phyloP scores from a whole-genome alignment of 2,888 invertebrate species.

The Andricus curvator region DNA sequence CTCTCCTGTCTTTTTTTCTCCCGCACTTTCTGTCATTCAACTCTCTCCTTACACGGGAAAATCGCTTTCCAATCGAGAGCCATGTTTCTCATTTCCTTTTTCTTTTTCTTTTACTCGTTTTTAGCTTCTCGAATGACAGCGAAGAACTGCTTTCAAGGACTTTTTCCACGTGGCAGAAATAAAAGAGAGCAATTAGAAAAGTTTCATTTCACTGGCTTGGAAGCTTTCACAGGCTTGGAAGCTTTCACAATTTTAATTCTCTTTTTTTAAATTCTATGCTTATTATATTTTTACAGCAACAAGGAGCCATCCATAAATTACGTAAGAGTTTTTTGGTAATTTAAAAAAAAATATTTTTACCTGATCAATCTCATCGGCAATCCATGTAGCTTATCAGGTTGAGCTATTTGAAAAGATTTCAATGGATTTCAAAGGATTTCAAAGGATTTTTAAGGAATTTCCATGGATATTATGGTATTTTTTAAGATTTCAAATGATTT shows the following conservation, averaged over 20 bases:
- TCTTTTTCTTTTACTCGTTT: constrained; percentile 23
- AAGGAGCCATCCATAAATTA: too few species aligned
- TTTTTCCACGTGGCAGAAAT: constrained; percentile 11
- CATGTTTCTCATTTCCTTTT: not conserved
- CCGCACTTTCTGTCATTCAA: not conserved
- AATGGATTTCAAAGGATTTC: too few species aligned
- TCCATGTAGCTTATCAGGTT: too few species aligned
- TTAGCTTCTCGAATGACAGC: constrained; percentile 30
- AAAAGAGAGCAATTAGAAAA: constrained; percentile 32
- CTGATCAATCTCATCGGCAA: too few species aligned
- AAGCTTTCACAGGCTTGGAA: too few species aligned
- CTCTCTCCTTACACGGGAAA: constrained; percentile 43
- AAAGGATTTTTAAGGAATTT: too few species aligned
- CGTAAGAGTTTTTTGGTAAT: too few species aligned
- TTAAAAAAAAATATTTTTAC: too few species aligned
- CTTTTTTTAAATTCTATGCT: not conserved
- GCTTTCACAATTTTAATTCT: not conserved
- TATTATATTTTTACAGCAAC: too few species aligned
- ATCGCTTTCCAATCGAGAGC: constrained; percentile 53
- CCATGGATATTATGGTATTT: too few species aligned
- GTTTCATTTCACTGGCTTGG: constrained; percentile 22
- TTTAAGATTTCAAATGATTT: too few species aligned
- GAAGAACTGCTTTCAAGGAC: constrained; percentile 14
- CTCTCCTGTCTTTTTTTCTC: constrained; percentile 38
- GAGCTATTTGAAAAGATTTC: too few species aligned